Conservation (phyloP, 2,888 invertebrate species). For the Diadegma fenestrale region DNA sequence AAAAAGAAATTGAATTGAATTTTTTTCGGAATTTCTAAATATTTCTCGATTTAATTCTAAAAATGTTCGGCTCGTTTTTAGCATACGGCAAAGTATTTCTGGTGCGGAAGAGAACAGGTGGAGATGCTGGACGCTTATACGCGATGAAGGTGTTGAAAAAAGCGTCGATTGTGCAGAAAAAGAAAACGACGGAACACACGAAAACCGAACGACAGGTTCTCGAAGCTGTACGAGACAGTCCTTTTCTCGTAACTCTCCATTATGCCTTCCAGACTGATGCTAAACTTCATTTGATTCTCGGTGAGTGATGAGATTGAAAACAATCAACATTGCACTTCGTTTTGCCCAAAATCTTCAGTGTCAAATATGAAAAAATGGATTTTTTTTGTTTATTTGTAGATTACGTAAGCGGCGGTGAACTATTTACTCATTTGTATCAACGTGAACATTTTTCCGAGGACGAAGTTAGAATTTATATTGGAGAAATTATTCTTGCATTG, state of each 20-base stretch:
- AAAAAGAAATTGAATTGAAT: neutral
- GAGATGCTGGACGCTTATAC: constrained; percentile 95
- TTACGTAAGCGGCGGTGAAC: constrained; percentile 98
- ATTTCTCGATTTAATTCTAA: neutral
- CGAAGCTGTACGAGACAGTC: constrained; percentile 97
- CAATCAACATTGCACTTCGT: neutral
- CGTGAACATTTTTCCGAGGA: constrained; percentile 96
- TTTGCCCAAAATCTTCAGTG: neutral
- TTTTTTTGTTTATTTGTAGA: constrained; percentile 87
- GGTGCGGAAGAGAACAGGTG: constrained; percentile 95
- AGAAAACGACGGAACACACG: constrained; percentile 98
- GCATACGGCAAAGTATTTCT: constrained; percentile 98
- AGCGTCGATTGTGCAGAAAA: constrained; percentile 96
- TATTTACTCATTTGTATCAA: constrained; percentile 98
- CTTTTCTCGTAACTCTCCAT: constrained; percentile 98
- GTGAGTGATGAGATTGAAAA: constrained; percentile 87
- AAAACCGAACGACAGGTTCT: constrained; percentile 98
- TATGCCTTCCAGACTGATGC: constrained; percentile 99
- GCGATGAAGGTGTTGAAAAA: constrained; percentile 99
- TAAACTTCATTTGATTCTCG: constrained; percentile 97
- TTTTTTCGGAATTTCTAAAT: neutral
- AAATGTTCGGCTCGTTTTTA: constrained; percentile 85
- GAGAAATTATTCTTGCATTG: constrained; percentile 97
- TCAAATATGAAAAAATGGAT: neutral
- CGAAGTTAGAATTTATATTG: constrained; percentile 97